phyloP scores from a whole-genome alignment of 1,140 invertebrate genomes.

The Sycobia sp. region DNA sequence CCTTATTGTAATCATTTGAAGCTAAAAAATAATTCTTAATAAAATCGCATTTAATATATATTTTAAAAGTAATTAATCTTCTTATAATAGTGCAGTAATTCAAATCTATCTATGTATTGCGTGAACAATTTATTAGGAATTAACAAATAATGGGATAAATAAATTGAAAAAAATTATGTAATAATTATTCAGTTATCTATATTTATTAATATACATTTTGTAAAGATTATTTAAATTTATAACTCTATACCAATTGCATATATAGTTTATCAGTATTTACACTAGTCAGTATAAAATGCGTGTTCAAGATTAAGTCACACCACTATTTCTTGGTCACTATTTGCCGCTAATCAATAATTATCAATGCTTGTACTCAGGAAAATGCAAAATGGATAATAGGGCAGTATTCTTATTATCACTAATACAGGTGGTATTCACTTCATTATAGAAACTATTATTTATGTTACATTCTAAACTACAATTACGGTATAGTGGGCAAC shows the following conservation, averaged over 20 bases:
- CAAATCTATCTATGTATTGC: too few species aligned
- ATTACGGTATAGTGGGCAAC: slow-evolving; percentile 57
- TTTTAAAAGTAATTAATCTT: too few species aligned
- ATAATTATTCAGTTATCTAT: neutral
- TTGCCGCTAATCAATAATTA: slow-evolving; percentile 57
- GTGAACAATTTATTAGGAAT: too few species aligned
- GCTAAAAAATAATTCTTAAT: too few species aligned
- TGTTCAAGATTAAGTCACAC: slow-evolving; percentile 59
- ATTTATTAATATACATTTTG: slow-evolving; percentile 8
- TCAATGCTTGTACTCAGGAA: slow-evolving; percentile 64
- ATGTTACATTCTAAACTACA: slow-evolving; percentile 61
- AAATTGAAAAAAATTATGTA: too few species aligned
- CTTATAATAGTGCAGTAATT: too few species aligned
- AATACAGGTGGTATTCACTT: slow-evolving; percentile 58
- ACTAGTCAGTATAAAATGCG: slow-evolving; percentile 61
- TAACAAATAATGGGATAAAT: too few species aligned
- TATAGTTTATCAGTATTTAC: slow-evolving; percentile 58
- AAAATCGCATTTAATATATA: too few species aligned
- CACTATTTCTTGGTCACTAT: slow-evolving; percentile 56
- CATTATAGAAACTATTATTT: slow-evolving; percentile 56
- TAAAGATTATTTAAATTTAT: neutral
- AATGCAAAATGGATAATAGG: slow-evolving; percentile 59
- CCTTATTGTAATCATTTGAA: too few species aligned
- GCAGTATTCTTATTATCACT: slow-evolving; percentile 61
- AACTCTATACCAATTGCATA: slow-evolving; percentile 4